Evolutionary conservation across 2,797 vertebrate species (phyloP).

Genomic region (Propithecus deckenii): DNA sequence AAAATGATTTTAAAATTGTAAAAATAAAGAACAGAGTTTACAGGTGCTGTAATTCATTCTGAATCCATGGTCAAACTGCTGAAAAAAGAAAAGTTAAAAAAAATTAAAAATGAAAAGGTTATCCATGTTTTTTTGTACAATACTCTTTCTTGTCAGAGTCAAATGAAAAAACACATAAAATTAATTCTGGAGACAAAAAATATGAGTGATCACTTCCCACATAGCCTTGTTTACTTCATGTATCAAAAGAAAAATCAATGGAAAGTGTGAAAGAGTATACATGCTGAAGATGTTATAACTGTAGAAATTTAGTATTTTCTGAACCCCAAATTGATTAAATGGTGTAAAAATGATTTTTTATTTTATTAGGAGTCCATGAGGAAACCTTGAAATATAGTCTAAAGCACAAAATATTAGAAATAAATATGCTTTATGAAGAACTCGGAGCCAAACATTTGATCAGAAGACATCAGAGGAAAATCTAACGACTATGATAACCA

Average conservation of each 20-base stretch:
- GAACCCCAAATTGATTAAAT: not conserved
- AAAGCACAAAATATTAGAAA: not conserved
- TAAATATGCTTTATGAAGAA: not conserved
- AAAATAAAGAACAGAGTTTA: not conserved
- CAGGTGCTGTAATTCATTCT: not conserved
- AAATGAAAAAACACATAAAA: not conserved
- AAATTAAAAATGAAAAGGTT: not conserved
- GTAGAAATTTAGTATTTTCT: not conserved
- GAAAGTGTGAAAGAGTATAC: not conserved
- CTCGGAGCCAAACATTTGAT: not conserved
- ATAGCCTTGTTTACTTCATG: not conserved
- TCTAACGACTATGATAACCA: not conserved
- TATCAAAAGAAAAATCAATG: not conserved
- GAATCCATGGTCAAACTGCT: not conserved
- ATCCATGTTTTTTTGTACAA: not conserved
- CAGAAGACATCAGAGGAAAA: constrained; percentile 1
- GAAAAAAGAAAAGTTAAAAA: not conserved
- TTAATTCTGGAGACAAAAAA: not conserved
- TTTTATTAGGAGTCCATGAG: not conserved
- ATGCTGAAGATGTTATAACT: not conserved
- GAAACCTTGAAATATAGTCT: not conserved
- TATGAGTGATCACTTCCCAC: not conserved
- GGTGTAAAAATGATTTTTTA: not conserved
- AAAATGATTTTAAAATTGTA: not conserved
- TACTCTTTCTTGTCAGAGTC: not conserved